These are phyloP conservation scores for Aptenodytes patagonicus DNA, from an alignment of 2,113 vertebrate genomes.

Conservation along the genomic window DNA sequence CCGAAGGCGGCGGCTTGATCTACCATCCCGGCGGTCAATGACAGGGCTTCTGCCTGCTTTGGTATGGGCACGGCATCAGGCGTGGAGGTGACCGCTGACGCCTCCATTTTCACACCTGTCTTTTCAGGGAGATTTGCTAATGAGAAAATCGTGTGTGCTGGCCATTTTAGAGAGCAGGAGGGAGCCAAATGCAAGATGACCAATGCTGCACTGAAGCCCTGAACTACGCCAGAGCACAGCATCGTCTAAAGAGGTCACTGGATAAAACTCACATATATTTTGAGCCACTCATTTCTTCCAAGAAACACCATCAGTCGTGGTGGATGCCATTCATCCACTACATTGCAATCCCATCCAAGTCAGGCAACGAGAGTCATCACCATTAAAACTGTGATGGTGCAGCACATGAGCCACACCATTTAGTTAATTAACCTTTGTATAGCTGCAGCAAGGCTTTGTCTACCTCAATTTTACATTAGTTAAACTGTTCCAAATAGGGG, in stretches of 20 bases:
- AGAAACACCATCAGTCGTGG: background rate
- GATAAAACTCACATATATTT: background rate
- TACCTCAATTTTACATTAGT: background rate
- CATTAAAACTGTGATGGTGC: background rate
- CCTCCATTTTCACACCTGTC: background rate
- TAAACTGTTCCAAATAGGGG: background rate
- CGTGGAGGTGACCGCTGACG: fast-evolving
- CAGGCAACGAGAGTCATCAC: background rate
- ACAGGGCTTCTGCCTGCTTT: background rate
- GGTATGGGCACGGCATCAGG: background rate
- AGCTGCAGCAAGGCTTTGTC: background rate
- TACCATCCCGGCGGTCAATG: background rate
- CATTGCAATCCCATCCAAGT: background rate
- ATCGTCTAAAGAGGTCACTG: background rate
- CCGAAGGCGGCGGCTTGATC: fast-evolving
- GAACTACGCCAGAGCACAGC: background rate
- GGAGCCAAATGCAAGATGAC: background rate
- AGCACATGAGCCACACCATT: background rate
- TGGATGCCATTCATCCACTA: background rate
- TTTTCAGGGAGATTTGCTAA: background rate
- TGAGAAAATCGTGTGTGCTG: background rate
- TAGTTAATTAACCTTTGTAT: background rate
- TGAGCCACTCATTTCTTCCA: background rate
- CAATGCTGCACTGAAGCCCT: background rate
- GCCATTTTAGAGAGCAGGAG: background rate